These are phyloP conservation scores for Tetrapedia diversipes DNA, from an alignment of 2,888 invertebrate species.

Conservation along the genomic window DNA sequence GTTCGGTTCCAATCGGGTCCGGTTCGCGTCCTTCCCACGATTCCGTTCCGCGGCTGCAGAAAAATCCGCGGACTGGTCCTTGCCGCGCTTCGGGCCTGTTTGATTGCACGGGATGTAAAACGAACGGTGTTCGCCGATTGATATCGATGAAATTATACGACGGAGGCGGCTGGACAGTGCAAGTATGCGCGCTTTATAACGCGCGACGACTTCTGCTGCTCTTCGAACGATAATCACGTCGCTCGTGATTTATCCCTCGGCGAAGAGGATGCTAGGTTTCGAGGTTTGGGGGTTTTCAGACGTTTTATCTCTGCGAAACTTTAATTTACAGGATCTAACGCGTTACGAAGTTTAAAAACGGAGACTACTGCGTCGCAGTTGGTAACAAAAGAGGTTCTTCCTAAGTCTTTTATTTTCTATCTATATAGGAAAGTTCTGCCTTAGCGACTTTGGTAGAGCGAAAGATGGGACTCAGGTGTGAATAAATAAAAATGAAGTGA, in stretches of 20 bases:
- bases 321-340: too few relatives aligned
- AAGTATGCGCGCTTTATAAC: neutral
- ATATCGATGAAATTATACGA: conserved; percentile 48
- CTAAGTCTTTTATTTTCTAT: too few relatives aligned
- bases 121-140: conserved; percentile 22
- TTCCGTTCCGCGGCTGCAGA: conserved; percentile 26
- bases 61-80: conserved; percentile 38
- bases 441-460: too few relatives aligned
- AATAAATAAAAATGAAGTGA: too few relatives aligned
- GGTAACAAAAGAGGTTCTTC: too few relatives aligned
- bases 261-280: conserved; percentile 11
- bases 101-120: conserved; percentile 26
- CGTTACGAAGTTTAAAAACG: too few relatives aligned
- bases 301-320: too few relatives aligned
- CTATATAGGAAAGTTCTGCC: too few relatives aligned
- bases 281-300: too few relatives aligned
- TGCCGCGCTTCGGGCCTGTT: conserved; percentile 24
- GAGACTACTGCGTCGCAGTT: too few relatives aligned
- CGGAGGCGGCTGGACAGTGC: neutral
- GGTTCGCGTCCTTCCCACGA: conserved; percentile 60
- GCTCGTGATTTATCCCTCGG: neutral
- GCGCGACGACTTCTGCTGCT: neutral
- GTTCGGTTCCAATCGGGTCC: conserved; percentile 28
- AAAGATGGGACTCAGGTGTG: too few relatives aligned
- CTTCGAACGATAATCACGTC: neutral